Conservation (phyloP, 2,113 vertebrate species). For the Puma concolor region DNA sequence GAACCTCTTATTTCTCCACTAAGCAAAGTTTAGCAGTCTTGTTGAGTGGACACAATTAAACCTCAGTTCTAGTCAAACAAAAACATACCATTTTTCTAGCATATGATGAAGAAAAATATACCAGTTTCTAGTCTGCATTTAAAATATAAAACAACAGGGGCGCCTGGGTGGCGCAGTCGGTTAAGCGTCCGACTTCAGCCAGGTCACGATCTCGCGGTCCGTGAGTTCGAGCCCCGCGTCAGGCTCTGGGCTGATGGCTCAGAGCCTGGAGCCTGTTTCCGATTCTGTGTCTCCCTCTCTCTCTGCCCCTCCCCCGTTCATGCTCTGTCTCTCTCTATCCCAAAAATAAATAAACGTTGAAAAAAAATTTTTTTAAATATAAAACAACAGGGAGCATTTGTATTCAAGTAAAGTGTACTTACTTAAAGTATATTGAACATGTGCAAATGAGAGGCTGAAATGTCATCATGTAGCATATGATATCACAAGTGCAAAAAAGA, state of each 20-base stretch:
- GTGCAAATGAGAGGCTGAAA: not conserved
- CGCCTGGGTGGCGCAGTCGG: too few species aligned
- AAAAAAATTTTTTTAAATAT: not conserved
- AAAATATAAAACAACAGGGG: not conserved
- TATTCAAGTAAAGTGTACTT: conserved; percentile 4
- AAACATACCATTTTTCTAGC: not conserved
- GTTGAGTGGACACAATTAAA: not conserved
- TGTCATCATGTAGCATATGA: not conserved
- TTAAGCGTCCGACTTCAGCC: too few species aligned
- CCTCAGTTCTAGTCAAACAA: not conserved
- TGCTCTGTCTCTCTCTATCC: too few species aligned
- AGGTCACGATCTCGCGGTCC: too few species aligned
- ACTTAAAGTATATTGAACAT: not conserved
- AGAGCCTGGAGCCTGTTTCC: too few species aligned
- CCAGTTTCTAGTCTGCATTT: conserved; percentile 12
- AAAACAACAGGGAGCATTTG: not conserved
- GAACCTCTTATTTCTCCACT: not conserved
- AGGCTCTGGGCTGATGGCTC: too few species aligned
- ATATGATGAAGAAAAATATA: not conserved
- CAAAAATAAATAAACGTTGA: too few species aligned
- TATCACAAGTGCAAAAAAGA: not conserved
- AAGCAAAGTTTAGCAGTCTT: not conserved
- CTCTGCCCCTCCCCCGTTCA: too few species aligned
- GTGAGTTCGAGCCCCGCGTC: too few species aligned
- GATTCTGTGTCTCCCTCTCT: too few species aligned